Evolutionary conservation across 2,888 invertebrate species (phyloP).

Genomic region (Agrotis clavis): DNA sequence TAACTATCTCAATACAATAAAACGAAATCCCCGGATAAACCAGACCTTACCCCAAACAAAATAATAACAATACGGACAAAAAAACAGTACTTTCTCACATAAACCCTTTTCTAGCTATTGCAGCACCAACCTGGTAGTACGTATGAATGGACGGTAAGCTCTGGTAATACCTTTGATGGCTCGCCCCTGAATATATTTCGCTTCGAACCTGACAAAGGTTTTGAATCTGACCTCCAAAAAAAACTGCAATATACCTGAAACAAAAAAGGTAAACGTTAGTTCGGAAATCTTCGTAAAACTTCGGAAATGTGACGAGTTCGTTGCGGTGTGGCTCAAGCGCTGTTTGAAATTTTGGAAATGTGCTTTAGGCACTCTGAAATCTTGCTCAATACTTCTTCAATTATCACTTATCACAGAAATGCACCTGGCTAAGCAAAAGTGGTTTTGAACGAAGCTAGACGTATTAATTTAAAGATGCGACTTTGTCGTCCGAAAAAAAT

Average conservation of each 20-base stretch:
- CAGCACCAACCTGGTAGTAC: slow-evolving; percentile 14
- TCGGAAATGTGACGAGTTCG: neutral
- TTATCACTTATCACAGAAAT: no score
- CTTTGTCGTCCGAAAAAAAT: no score
- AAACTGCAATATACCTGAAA: slow-evolving; percentile 57
- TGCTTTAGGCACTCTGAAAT: no score
- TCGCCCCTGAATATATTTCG: slow-evolving; percentile 38
- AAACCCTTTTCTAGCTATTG: slow-evolving; percentile 26
- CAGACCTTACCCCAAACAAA: slow-evolving; percentile 10
- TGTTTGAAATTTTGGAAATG: no score
- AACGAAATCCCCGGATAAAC: neutral
- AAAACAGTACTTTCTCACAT: slow-evolving; percentile 2
- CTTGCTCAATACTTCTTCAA: no score
- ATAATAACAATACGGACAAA: slow-evolving; percentile 24
- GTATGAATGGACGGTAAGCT: slow-evolving; percentile 28
- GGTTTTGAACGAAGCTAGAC: no score
- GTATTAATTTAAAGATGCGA: no score
- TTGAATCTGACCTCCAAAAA: neutral
- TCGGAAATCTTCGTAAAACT: neutral
- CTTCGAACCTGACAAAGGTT: slow-evolving; percentile 14
- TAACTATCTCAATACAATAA: neutral
- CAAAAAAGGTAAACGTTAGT: slow-evolving; percentile 31
- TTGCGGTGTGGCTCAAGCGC: neutral
- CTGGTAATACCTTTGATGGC: slow-evolving; percentile 12
- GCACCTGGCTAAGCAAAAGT: no score